These are phyloP conservation scores for Achroia grisella DNA, from an alignment of 1,140 invertebrate genomes.

Conservation along the genomic window DNA sequence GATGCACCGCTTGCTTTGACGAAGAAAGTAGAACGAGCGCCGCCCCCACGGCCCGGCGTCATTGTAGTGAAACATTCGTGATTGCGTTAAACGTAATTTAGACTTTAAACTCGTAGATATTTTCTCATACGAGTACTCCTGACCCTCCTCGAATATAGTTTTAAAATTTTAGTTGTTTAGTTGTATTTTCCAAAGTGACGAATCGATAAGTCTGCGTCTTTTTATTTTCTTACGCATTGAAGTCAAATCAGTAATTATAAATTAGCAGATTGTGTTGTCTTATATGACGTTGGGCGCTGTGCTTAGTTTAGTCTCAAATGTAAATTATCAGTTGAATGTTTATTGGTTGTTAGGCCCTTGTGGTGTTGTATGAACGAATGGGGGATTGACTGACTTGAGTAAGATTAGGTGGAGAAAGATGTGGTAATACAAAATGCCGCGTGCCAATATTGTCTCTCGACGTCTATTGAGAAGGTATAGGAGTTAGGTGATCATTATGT, in stretches of 20 bases:
- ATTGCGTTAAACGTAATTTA: conserved; percentile 58
- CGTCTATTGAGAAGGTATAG: conserved; percentile 10
- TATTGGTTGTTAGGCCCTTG: too few species aligned
- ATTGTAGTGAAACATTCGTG: conserved; percentile 90
- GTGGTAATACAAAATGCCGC: conserved; percentile 33
- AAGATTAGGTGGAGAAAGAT: conserved; percentile 31
- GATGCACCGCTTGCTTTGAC: conserved; percentile 85
- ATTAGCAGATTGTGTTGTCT: conserved; percentile 40
- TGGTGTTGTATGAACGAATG: conserved; percentile 17
- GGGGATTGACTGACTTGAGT: conserved; percentile 50
- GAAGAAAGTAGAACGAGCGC: conserved; percentile 75
- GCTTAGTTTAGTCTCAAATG: conserved; percentile 68
- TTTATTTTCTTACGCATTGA: conserved; percentile 51
- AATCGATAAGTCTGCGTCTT: conserved; percentile 71
- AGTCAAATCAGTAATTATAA: conserved; percentile 35
- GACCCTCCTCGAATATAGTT: conserved; percentile 67
- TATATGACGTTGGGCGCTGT: conserved; percentile 53
- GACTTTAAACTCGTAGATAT: conserved; percentile 33
- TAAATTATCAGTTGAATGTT: conserved; percentile 12
- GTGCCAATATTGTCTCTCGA: conserved; percentile 37
- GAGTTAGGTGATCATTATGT: conserved; percentile 5
- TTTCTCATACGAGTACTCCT: conserved; percentile 42
- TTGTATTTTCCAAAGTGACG: conserved; percentile 70
- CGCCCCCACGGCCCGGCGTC: conserved; percentile 86
- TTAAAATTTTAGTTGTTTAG: conserved; percentile 65